A percentile compares a stretch with the other conserved stretches of the same genome.
Evolutionary conservation across 2,888 invertebrate genomes (phyloP).

Genomic region (Chrysopilus asiliformis): DNA sequence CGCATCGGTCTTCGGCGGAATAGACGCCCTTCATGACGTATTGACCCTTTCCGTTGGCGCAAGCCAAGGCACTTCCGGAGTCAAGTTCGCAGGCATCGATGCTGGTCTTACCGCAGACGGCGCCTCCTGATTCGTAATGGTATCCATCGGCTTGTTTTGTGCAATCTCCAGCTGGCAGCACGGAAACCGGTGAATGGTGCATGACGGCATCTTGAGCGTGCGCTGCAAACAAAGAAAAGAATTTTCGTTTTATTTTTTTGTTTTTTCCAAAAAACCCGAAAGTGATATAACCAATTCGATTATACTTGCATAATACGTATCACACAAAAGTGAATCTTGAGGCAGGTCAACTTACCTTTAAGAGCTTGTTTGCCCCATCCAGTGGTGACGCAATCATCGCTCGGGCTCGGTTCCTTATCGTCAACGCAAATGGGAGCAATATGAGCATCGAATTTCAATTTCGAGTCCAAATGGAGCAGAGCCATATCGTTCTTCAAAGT

Average conservation of each 20-base stretch:
- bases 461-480: slow-evolving; percentile 51
- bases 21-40: slow-evolving; percentile 61
- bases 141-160: slow-evolving; percentile 35
- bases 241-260: neutral
- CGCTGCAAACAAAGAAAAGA: slow-evolving; percentile 39
- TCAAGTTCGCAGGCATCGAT: slow-evolving; percentile 69
- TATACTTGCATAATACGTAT: too few species aligned
- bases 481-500: slow-evolving; percentile 55
- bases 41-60: slow-evolving; percentile 52
- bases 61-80: slow-evolving; percentile 68
- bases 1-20: slow-evolving; percentile 59
- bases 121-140: slow-evolving; percentile 42
- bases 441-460: slow-evolving; percentile 50
- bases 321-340: too few species aligned
- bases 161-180: slow-evolving; percentile 49
- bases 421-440: slow-evolving; percentile 63
- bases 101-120: slow-evolving; percentile 54
- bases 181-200: slow-evolving; percentile 56
- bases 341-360: slow-evolving; percentile 65
- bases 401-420: slow-evolving; percentile 40
- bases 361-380: slow-evolving; percentile 74
- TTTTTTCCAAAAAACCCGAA: neutral
- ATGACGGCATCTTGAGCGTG: slow-evolving; percentile 60
- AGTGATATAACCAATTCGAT: too few species aligned
- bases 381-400: slow-evolving; percentile 56